phyloP scores from a whole-genome alignment of 2,113 vertebrate species.

The Gorsachius goisagi region DNA sequence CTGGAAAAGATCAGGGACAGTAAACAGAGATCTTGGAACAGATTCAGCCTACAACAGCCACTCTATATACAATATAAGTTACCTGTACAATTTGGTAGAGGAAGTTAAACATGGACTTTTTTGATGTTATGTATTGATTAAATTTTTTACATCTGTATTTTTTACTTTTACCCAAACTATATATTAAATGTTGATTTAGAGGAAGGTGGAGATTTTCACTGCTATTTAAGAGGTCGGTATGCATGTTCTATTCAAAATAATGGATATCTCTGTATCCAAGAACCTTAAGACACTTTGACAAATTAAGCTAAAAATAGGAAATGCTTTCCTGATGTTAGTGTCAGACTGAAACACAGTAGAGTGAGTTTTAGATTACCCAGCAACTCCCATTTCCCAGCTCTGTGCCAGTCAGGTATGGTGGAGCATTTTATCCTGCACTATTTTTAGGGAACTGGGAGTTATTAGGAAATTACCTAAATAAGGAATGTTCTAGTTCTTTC shows the following conservation, averaged over 20 bases:
- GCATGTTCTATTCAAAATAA: not conserved
- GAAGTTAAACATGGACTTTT: not conserved
- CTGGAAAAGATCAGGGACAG: not conserved
- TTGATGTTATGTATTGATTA: not conserved
- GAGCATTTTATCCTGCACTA: conserved; percentile 36
- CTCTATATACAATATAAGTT: not conserved
- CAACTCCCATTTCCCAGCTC: conserved; percentile 52
- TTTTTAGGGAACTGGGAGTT: conserved; percentile 49
- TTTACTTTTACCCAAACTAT: not conserved
- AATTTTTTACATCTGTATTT: not conserved
- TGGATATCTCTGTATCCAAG: not conserved
- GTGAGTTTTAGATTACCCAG: not conserved
- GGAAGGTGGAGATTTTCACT: not conserved
- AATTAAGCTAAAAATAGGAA: conserved; percentile 30
- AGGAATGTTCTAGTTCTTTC: conserved; percentile 54
- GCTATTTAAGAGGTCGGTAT: not conserved
- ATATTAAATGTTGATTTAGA: not conserved
- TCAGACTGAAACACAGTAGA: not conserved
- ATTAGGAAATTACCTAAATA: conserved; percentile 57
- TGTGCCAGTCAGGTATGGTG: not conserved
- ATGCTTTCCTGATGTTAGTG: not conserved
- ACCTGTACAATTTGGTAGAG: not conserved
- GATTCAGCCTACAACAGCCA: not conserved
- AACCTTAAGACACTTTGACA: not conserved
- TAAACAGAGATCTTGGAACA: not conserved